These are phyloP conservation scores for Coelopa pilipes DNA, from an alignment of 2,888 invertebrate species.

Conservation along the genomic window DNA sequence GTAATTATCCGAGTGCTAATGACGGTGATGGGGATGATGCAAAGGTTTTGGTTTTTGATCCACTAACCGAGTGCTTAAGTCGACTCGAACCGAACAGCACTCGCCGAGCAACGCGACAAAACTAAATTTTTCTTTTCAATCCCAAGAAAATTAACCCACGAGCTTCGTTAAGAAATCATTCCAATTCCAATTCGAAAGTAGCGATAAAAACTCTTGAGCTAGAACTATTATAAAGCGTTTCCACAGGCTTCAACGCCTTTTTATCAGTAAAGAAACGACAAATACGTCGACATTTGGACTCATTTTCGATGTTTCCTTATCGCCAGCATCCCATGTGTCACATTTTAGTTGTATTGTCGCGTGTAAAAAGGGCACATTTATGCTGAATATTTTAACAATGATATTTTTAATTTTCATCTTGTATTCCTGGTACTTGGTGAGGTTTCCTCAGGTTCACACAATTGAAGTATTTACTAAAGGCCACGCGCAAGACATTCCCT, in stretches of 20 bases:
- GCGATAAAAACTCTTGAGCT: slow-evolving; percentile 41
- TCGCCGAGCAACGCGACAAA: slow-evolving; percentile 44
- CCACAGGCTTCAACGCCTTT: slow-evolving; percentile 37
- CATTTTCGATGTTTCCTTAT: slow-evolving; percentile 46
- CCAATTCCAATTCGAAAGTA: slow-evolving; percentile 4
- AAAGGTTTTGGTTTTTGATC: too few relatives aligned
- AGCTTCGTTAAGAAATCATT: slow-evolving; percentile 13
- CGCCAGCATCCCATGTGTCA: slow-evolving; percentile 41
- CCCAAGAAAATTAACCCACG: slow-evolving; percentile 9
- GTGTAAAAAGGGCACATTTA: slow-evolving; percentile 1
- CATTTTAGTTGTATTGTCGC: slow-evolving; percentile 10
- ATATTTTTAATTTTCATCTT: too few relatives aligned
- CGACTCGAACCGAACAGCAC: slow-evolving; percentile 37
- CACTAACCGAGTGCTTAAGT: too few relatives aligned
- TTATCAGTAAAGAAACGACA: slow-evolving; percentile 45
- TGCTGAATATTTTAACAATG: background rate
- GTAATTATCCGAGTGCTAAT: too few relatives aligned
- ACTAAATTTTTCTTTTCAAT: slow-evolving; percentile 45
- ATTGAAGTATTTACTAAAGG: too few relatives aligned
- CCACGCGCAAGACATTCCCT: too few relatives aligned
- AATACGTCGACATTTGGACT: slow-evolving; percentile 48
- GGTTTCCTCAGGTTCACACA: too few relatives aligned
- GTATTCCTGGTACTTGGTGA: too few relatives aligned
- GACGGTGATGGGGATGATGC: too few relatives aligned
- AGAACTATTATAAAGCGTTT: slow-evolving; percentile 22